These are phyloP conservation scores for Sebastiscus albofasciatus DNA, from an alignment of 2,797 vertebrate species.

Conservation along the genomic window DNA sequence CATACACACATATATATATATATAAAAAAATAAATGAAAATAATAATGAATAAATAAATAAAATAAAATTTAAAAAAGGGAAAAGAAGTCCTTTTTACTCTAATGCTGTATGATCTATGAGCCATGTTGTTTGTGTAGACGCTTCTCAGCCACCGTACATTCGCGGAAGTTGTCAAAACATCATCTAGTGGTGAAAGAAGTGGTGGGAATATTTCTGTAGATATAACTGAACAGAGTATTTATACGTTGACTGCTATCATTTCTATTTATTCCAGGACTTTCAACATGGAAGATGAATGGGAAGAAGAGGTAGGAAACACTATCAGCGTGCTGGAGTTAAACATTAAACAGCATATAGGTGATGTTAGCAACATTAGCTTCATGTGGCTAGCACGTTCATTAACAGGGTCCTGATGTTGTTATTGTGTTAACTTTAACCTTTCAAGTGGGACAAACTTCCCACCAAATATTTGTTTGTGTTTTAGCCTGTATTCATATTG, in stretches of 20 bases:
- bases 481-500: background rate
- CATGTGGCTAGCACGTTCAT: slow-evolving; percentile 16
- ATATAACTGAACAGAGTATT: too few relatives aligned
- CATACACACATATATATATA: too few relatives aligned
- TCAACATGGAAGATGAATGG: slow-evolving; percentile 83
- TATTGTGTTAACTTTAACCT: background rate
- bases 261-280: background rate
- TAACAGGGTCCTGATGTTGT: background rate
- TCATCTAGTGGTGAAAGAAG: background rate
- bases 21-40: too few relatives aligned
- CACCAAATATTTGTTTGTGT: accelerated
- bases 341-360: accelerated
- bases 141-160: slow-evolving; percentile 63
- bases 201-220: accelerated
- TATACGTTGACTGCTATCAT: accelerated
- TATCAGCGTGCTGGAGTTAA: background rate
- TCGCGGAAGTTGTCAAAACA: slow-evolving; percentile 50
- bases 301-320: slow-evolving; percentile 79
- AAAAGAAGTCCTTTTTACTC: too few relatives aligned
- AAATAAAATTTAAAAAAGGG: too few relatives aligned
- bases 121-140: too few relatives aligned
- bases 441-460: background rate
- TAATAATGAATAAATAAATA: too few relatives aligned
- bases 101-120: too few relatives aligned
- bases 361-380: background rate